Conservation (phyloP, 2,797 vertebrate genomes). For the Columba guinea region DNA sequence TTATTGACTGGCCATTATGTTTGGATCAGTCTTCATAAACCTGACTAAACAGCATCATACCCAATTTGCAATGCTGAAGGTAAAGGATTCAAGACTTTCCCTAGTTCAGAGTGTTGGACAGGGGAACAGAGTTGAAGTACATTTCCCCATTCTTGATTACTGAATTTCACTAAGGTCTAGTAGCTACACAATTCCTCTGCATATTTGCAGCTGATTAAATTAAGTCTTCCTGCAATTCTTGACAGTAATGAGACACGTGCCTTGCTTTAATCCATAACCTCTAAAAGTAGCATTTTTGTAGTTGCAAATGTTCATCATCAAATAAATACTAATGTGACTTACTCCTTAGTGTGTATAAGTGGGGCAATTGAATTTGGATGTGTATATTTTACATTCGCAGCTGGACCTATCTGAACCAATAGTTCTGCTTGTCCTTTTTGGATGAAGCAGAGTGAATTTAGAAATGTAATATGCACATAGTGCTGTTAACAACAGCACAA, state of each 20-base stretch:
- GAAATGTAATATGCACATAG: neutral
- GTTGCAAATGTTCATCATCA: neutral
- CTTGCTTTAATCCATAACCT: neutral
- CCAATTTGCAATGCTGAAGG: neutral
- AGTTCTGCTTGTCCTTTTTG: neutral
- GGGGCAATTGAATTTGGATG: neutral
- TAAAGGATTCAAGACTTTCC: neutral
- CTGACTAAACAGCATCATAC: neutral
- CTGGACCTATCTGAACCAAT: neutral
- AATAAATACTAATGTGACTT: neutral
- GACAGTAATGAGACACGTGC: neutral
- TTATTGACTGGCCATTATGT: constrained; percentile 15
- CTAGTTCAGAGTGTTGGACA: neutral
- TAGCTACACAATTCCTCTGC: neutral
- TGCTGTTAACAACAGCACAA: neutral
- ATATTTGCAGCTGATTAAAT: neutral
- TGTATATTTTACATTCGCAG: neutral
- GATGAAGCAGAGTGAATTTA: neutral
- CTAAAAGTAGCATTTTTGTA: neutral
- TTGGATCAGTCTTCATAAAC: constrained; percentile 32
- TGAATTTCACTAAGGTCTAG: neutral
- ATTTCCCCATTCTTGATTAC: neutral
- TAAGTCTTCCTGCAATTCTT: neutral
- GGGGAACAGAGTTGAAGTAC: neutral
- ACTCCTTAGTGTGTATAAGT: rapidly evolving